A percentile compares a stretch with the other conserved stretches of the same genome.
Evolutionary conservation across 2,113 vertebrate species (phyloP).

Genomic region (Laterallus jamaicensis): DNA sequence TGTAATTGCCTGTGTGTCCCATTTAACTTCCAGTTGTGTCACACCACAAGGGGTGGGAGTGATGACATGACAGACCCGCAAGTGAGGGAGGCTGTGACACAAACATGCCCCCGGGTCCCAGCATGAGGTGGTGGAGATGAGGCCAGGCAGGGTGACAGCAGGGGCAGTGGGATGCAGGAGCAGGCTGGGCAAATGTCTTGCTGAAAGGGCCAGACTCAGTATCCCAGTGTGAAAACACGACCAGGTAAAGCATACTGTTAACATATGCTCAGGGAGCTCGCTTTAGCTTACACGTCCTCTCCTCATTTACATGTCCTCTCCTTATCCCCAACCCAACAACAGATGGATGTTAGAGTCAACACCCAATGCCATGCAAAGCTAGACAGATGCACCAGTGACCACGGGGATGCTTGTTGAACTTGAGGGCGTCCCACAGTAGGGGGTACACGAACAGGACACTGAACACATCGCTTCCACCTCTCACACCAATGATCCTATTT

Average conservation of each 20-base stretch:
- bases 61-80: background rate
- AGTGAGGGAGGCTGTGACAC: background rate
- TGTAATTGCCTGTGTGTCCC: background rate
- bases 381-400: background rate
- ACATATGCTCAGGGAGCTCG: background rate
- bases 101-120: too few species aligned
- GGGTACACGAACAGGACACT: background rate
- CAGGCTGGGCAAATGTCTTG: background rate
- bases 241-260: background rate
- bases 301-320: background rate
- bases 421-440: background rate
- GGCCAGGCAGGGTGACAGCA: background rate
- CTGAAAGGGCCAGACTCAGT: background rate
- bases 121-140: fast-evolving
- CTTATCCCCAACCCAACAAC: fast-evolving
- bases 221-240: fast-evolving
- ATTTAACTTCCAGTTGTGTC: background rate
- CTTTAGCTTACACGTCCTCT: too few species aligned
- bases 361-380: fast-evolving
- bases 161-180: background rate
- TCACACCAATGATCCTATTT: background rate
- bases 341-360: background rate
- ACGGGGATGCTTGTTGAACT: background rate
- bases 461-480: background rate
- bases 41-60: fast-evolving